Evolutionary conservation across 2,797 vertebrate genomes (phyloP).

Genomic region (Emys orbicularis): DNA sequence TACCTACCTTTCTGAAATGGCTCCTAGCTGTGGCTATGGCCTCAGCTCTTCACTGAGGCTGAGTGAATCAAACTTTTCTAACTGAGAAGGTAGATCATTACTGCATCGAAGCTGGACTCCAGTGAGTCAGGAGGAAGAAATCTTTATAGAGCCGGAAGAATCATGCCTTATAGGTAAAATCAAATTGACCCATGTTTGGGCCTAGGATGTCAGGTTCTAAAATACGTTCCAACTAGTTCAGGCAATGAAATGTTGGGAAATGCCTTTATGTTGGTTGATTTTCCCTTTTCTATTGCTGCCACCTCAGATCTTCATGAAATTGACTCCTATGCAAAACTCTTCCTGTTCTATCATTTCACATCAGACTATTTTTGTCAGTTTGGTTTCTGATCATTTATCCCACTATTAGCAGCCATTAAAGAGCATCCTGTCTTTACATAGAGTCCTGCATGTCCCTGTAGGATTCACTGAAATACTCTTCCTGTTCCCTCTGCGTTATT

Average conservation of each 20-base stretch:
- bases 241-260: background rate
- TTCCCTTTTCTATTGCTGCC: background rate
- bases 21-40: background rate
- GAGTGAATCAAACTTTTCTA: background rate
- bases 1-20: background rate
- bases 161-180: background rate
- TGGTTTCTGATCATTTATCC: background rate
- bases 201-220: background rate
- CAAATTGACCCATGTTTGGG: background rate
- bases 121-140: fast-evolving
- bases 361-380: background rate
- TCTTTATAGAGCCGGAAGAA: background rate
- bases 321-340: background rate
- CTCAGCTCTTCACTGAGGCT: background rate
- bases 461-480: background rate
- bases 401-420: background rate
- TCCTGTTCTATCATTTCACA: background rate
- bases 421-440: background rate
- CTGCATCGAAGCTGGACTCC: background rate
- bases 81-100: background rate
- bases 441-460: background rate
- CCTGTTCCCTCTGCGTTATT: fast-evolving
- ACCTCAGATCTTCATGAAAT: background rate
- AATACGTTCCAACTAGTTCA: background rate
- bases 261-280: background rate